phyloP scores from a whole-genome alignment of 2,797 vertebrate species.

The Microcaecilia unicolor region DNA sequence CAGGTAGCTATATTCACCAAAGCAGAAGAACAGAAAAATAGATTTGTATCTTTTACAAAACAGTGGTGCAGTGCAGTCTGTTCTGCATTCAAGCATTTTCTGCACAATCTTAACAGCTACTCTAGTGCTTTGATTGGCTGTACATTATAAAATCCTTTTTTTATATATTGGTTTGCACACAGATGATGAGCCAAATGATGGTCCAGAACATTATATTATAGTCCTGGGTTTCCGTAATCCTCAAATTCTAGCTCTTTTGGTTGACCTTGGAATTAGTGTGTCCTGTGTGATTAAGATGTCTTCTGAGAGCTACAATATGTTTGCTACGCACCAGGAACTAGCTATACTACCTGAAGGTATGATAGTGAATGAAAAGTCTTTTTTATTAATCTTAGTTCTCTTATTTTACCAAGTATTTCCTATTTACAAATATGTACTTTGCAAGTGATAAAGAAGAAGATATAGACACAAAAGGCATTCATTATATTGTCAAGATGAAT shows the following conservation, averaged over 20 bases:
- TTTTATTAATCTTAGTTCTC: background rate
- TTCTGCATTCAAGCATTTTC: too few species aligned
- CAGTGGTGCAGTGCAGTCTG: too few species aligned
- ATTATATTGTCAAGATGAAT: too few species aligned
- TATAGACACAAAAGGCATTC: too few species aligned
- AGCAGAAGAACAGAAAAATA: too few species aligned
- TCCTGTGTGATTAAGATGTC: constrained; percentile 72
- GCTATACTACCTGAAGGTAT: constrained; percentile 42
- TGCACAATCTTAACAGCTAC: too few species aligned
- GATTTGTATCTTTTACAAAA: too few species aligned
- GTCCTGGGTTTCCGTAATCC: constrained; percentile 73
- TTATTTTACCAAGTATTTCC: background rate
- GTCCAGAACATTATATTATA: constrained; percentile 81
- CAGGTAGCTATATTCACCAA: too few species aligned
- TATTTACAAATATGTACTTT: background rate
- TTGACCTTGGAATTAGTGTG: constrained; percentile 64
- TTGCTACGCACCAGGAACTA: constrained; percentile 24
- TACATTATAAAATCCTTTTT: background rate
- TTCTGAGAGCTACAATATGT: constrained; percentile 49
- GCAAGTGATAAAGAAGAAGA: too few species aligned
- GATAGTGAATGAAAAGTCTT: background rate
- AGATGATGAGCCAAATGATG: constrained; percentile 90
- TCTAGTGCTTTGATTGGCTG: background rate
- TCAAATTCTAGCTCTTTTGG: constrained; percentile 61
- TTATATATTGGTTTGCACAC: constrained; percentile 16